Evolutionary conservation across 2,888 invertebrate genomes (phyloP), one percentile per base, ranked within the genome.

Genomic region (Ormyrus nitidulus): DNA sequence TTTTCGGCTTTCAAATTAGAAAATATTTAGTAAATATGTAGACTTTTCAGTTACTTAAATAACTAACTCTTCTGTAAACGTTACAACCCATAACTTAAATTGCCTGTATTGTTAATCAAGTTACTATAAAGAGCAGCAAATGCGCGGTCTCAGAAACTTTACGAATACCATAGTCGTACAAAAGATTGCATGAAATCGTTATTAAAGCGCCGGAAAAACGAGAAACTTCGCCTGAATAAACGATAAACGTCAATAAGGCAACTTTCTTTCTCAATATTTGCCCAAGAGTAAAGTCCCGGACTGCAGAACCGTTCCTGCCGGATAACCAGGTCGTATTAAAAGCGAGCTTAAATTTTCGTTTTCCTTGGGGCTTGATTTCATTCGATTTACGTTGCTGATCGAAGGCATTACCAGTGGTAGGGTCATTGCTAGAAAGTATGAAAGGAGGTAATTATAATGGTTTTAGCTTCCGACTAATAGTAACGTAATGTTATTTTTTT

Each of bases 201-300:
- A 61, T 61, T 61, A n/a, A 61, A 44, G 11, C 44, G 44, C n/a
- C 46, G 34, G n/a, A 66, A 66, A 53, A 34, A 13, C 7, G 34
- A 66, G 10, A 54, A 76, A 65, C 62, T 71, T 53, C 0, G 9
- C 6, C 58, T 61, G 59, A 73, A 78, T 68, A 78, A 73, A 73
- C 56, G 62, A 73, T 78, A 78, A 78, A 73, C 72, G 59, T 68
- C 78, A 61, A 78, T 78, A 72, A 56, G 68, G 11, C 54, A 68
- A 78, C 78, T 73, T 77, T 59, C 19, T 66, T 64, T 78, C 19
- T 19, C 19, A 19, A 71, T 64, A 81, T 75, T 64, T 61, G 46
- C 59, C 19, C 74, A 59, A 7, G 65, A 69, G 70, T 65, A 65
- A 64, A 66, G 59, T 65, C n/a, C 19, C 34, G 34, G n/a, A 59